Conservation (phyloP, 2,888 invertebrate species). For the Druceiella hillmani region DNA sequence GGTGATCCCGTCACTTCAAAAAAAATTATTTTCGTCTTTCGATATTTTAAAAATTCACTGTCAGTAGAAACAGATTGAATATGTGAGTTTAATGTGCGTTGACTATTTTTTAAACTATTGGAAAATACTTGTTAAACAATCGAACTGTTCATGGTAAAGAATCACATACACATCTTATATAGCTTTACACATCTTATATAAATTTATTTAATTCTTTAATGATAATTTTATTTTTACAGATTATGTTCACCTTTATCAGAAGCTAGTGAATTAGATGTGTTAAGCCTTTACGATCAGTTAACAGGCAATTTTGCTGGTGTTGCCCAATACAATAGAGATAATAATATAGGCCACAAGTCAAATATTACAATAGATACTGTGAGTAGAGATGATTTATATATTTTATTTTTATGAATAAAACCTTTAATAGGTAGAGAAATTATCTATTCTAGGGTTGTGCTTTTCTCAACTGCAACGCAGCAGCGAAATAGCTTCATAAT, state of each 20-base stretch:
- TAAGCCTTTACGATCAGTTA: slow-evolving; percentile 76
- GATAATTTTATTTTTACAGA: slow-evolving; percentile 36
- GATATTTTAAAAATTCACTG: too few species aligned
- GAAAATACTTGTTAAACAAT: too few species aligned
- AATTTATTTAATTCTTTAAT: slow-evolving; percentile 1
- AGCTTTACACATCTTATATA: not conserved
- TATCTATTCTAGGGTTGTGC: too few species aligned
- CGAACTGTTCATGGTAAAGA: too few species aligned
- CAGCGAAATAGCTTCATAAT: too few species aligned
- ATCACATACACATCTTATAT: too few species aligned
- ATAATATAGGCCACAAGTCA: slow-evolving; percentile 62
- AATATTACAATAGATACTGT: slow-evolving; percentile 75
- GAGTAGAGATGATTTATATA: slow-evolving; percentile 19
- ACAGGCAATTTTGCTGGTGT: slow-evolving; percentile 85
- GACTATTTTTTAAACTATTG: too few species aligned
- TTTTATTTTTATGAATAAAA: slow-evolving; percentile 1
- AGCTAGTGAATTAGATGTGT: slow-evolving; percentile 61
- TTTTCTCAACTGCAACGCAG: too few species aligned
- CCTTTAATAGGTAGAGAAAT: not conserved
- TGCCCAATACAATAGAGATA: slow-evolving; percentile 94
- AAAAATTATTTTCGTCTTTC: too few species aligned
- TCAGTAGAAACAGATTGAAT: too few species aligned
- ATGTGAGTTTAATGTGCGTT: too few species aligned
- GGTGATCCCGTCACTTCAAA: too few species aligned
- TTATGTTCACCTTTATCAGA: slow-evolving; percentile 69